Conservation (phyloP, 2,888 invertebrate species). For the Cataglyphis cursor region DNA sequence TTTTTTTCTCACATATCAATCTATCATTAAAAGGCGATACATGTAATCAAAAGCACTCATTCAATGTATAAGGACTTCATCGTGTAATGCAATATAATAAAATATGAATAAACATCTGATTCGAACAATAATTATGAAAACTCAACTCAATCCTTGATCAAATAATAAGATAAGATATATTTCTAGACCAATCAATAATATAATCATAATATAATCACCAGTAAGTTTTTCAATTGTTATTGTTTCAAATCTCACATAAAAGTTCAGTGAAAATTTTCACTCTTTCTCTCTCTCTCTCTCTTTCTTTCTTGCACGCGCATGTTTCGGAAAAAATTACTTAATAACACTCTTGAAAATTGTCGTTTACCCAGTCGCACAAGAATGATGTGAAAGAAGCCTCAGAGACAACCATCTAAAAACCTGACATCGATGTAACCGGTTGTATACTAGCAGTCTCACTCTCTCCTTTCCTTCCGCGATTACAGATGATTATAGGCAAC, state of each 20-base stretch:
- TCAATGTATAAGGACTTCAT: neutral
- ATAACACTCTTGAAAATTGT: conserved; percentile 4
- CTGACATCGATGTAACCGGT: conserved; percentile 69
- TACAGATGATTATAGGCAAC: conserved; percentile 78
- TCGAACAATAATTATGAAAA: neutral
- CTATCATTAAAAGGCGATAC: neutral
- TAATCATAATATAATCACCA: neutral
- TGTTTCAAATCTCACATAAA: neutral
- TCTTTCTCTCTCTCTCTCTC: neutral
- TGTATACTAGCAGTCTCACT: conserved; percentile 41
- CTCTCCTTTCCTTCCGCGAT: conserved; percentile 72
- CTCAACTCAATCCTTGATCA: neutral
- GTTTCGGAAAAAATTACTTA: neutral
- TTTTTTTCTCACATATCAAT: neutral
- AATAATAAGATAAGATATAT: neutral
- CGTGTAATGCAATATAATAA: neutral
- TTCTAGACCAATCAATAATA: neutral
- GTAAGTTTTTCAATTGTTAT: neutral
- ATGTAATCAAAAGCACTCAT: neutral
- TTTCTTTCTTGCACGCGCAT: neutral
- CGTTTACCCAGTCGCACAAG: conserved; percentile 8
- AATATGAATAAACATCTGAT: neutral
- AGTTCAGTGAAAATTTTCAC: neutral
- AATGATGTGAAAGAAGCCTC: conserved; percentile 42
- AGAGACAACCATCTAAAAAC: conserved; percentile 70